Evolutionary conservation across 2,888 invertebrate genomes (phyloP).

Genomic region (Peribatodes rhomboidaria): DNA sequence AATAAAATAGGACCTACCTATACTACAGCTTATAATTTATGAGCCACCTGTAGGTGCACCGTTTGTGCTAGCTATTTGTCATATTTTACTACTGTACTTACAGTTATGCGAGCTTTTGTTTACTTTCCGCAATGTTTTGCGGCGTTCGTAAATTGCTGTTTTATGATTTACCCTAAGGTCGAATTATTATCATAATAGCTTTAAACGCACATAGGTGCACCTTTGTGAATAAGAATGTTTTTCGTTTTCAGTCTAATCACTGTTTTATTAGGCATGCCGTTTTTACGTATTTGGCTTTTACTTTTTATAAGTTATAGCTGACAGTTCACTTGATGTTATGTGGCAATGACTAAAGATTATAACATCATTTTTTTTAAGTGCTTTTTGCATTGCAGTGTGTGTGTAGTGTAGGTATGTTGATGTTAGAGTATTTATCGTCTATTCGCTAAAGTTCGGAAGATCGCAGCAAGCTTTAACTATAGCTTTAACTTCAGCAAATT

Average conservation of each 20-base stretch:
- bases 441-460: too few species aligned
- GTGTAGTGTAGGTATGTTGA: too few species aligned
- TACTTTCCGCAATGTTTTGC: constrained; percentile 39
- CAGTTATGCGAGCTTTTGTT: constrained; percentile 38
- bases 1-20: too few species aligned
- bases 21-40: constrained; percentile 32
- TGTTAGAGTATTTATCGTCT: too few species aligned
- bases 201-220: constrained; percentile 5
- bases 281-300: background rate
- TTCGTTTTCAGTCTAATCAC: background rate
- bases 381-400: too few species aligned
- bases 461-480: too few species aligned
- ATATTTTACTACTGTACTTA: constrained; percentile 38
- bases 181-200: constrained; percentile 24
- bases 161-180: constrained; percentile 28
- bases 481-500: too few species aligned
- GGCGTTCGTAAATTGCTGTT: constrained; percentile 42
- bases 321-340: too few species aligned
- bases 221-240: constrained; percentile 5
- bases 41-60: constrained; percentile 45
- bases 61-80: constrained; percentile 42
- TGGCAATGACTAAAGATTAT: too few species aligned
- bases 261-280: background rate
- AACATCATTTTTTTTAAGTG: too few species aligned
- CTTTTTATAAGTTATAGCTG: background rate